Evolutionary conservation across 2,797 vertebrate genomes (phyloP).

Genomic region (Columba guinea): DNA sequence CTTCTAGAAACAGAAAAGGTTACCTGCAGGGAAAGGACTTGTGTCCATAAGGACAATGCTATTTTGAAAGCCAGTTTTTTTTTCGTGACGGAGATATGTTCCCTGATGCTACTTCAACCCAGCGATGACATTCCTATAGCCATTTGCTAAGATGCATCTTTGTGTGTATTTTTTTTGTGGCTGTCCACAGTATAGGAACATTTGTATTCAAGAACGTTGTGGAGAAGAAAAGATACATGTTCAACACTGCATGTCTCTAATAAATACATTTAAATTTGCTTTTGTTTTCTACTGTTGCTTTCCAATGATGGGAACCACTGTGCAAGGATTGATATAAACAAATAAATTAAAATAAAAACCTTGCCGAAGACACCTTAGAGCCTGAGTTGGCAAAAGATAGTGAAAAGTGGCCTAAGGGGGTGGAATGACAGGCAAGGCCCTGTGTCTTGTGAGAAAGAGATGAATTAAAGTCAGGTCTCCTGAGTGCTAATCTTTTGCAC

Average conservation of each 20-base stretch:
- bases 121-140: background rate
- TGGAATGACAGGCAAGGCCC: background rate
- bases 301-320: background rate
- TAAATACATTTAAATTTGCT: background rate
- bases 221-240: background rate
- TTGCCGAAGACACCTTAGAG: background rate
- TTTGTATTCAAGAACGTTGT: background rate
- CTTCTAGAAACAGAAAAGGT: background rate
- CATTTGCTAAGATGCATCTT: background rate
- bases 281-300: background rate
- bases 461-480: background rate
- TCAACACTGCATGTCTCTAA: background rate
- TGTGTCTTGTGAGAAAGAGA: background rate
- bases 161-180: background rate
- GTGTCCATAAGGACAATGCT: background rate
- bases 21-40: background rate
- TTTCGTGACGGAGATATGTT: background rate
- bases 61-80: background rate
- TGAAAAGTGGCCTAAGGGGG: background rate
- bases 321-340: background rate
- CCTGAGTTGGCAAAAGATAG: background rate
- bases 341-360: background rate
- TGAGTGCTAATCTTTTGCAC: background rate
- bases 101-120: background rate
- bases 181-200: background rate